phyloP scores from a whole-genome alignment of 2,113 vertebrate genomes.

The Microcebus ravelobensis region DNA sequence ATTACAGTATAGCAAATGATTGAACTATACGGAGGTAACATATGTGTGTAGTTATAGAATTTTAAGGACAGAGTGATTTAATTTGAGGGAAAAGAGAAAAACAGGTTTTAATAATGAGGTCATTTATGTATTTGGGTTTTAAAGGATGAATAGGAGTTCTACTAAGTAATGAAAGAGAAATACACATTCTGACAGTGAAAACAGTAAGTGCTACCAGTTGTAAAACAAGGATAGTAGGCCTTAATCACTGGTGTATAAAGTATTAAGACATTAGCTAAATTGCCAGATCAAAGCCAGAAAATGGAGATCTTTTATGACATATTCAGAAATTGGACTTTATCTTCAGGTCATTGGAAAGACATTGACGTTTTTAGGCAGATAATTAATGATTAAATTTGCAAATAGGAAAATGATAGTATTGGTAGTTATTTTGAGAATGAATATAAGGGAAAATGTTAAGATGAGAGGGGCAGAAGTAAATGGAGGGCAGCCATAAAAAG shows the following conservation, averaged over 20 bases:
- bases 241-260: neutral
- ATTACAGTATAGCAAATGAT: neutral
- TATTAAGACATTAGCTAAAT: neutral
- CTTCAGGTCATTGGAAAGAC: neutral
- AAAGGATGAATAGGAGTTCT: constrained; percentile 7
- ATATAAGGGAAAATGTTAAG: neutral
- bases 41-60: neutral
- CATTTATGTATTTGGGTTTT: neutral
- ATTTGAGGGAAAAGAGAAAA: constrained; percentile 32
- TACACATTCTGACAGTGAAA: neutral
- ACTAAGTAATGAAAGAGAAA: neutral
- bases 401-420: neutral
- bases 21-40: neutral
- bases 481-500: neutral
- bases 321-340: neutral
- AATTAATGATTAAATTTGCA: neutral
- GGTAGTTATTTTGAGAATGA: neutral
- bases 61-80: neutral
- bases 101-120: neutral
- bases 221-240: neutral
- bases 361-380: neutral
- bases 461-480: neutral
- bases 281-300: neutral
- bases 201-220: neutral
- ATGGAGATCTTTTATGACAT: neutral